Base-by-base conservation (phyloP, 2,113 vertebrate genomes). In the Oncorhynchus gorbuscha region DNA sequence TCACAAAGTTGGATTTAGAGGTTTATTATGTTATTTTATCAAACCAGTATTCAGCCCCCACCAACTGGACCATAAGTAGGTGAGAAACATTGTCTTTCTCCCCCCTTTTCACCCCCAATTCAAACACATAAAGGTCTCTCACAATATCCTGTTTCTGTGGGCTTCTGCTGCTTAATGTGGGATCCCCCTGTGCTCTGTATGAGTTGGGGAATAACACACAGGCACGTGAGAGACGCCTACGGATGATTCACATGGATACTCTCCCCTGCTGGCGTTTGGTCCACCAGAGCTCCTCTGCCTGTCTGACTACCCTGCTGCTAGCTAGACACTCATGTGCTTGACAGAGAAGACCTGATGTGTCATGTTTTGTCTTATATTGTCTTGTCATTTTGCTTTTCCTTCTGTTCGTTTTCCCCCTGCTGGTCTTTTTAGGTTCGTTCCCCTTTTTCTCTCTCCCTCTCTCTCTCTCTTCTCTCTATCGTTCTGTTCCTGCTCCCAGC, bases 131-230 rank as follows among this genome's bases (percentile, higher is more conserved):
- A 78, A 79, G 49, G 35, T 76, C 75, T 87, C 73, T 76, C 75
- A 83, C 79, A 80, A 76, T 87, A 83, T 89, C 86, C 83, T 74
- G 83, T 85, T 89, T 86, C 88, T 79, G 74, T 81, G 81, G 24
- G 59, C 80, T 16, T 74, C 76, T 75, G 69, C 69, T 78, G 64
- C 51, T 18, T 55, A 84, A 77, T 7, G 24, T n/a, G 26, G 45
- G 74, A 76, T 69, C 75, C 72, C 67, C 20, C 55, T 35, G 20
- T 28, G 22, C 74, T 69, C 24, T 5, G 75, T 79, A 74, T 75
- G 81, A 82, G 76, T 14, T n/a, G 48, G 35, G 28, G 71, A 77
- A 76, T 69, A 83, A 81, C 78, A 80, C 75, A 28, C 7, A 3
- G 58, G 30, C 78, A 72, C 82, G 78, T 76, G 77, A 86, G 73